Conservation (phyloP, 2,888 invertebrate genomes). For the Orgyia antiqua region DNA sequence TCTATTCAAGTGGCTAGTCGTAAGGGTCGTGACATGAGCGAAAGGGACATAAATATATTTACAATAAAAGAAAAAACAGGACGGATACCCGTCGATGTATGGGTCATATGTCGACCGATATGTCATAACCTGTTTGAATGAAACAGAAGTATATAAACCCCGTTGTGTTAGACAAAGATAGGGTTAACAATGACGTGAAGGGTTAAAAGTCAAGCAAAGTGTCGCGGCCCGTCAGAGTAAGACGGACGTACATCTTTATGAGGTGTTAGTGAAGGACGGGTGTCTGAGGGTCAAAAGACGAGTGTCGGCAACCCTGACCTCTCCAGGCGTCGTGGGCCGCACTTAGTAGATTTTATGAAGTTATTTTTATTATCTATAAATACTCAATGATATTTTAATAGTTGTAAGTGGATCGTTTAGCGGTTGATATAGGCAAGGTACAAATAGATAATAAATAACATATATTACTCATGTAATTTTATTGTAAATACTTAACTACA, state of each 20-base stretch:
- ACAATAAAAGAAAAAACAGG: slow-evolving; percentile 46
- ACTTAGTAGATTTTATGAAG: slow-evolving; percentile 38
- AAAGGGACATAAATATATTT: slow-evolving; percentile 49
- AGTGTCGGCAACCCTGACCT: slow-evolving; percentile 75
- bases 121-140: slow-evolving; percentile 74
- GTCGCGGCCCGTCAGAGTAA: slow-evolving; percentile 66
- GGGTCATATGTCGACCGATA: slow-evolving; percentile 75
- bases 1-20: slow-evolving; percentile 75
- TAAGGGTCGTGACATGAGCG: slow-evolving; percentile 65
- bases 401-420: no score
- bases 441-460: no score
- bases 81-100: slow-evolving; percentile 49
- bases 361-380: no score
- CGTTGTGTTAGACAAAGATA: slow-evolving; percentile 47
- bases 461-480: no score
- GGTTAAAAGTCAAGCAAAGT: slow-evolving; percentile 74
- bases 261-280: slow-evolving; percentile 39
- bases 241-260: slow-evolving; percentile 37
- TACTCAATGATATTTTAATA: no score
- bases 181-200: slow-evolving; percentile 66
- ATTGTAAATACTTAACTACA: no score
- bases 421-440: no score
- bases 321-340: slow-evolving; percentile 59
- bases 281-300: slow-evolving; percentile 70
- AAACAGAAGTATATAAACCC: slow-evolving; percentile 41